phyloP scores from a whole-genome alignment of 2,888 invertebrate genomes.

The Norana najaformis region DNA sequence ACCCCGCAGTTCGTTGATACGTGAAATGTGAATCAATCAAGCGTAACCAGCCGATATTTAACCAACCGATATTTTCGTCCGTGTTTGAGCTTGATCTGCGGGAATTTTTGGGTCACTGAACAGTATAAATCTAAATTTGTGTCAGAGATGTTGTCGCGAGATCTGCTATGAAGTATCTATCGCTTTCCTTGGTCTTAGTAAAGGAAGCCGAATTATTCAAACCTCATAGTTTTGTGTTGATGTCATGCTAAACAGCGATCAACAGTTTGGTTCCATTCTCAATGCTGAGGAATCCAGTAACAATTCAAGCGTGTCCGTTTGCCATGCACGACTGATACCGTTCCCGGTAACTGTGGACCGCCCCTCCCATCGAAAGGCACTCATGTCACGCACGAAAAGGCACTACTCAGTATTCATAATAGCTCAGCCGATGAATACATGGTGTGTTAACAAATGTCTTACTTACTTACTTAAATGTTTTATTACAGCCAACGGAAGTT shows the following conservation, averaged over 20 bases:
- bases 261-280: too few species aligned
- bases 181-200: not conserved
- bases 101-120: not conserved
- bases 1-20: not conserved
- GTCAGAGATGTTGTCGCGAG: too few species aligned
- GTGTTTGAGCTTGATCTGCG: not conserved
- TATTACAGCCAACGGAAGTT: not conserved
- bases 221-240: not conserved
- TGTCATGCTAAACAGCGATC: not conserved
- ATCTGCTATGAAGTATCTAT: too few species aligned
- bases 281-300: not conserved
- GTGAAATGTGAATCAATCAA: not conserved
- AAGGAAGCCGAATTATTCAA: not conserved
- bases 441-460: too few species aligned
- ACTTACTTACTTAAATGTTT: too few species aligned
- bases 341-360: not conserved
- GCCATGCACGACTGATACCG: constrained; percentile 2
- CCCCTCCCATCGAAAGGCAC: not conserved
- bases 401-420: too few species aligned
- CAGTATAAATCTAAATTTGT: too few species aligned
- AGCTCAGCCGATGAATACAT: too few species aligned
- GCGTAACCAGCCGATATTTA: too few species aligned
- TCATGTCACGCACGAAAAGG: not conserved
- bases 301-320: not conserved
- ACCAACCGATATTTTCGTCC: not conserved